Base-by-base conservation (phyloP, 1,140 invertebrate species). In the Cyrtorhinus lividipennis region DNA sequence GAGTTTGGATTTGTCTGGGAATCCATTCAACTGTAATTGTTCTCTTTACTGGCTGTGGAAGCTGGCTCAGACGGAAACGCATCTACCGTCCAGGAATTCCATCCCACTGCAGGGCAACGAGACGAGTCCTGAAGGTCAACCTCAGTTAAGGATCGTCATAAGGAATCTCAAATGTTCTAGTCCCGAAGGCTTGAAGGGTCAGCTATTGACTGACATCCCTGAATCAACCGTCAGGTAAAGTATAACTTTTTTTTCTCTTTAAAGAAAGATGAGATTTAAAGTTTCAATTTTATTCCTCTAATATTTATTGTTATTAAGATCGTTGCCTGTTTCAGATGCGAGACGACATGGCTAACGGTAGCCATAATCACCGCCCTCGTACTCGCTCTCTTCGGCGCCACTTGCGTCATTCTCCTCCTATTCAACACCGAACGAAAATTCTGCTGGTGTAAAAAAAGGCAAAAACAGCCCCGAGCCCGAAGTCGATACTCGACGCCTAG, bases 11-110 rank as follows among this genome's bases (percentile, higher is more conserved):
- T 76, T 92, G 23, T 83, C 84, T 24, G 87, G 87, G 15, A 92
- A 92, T 76, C 89, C 88, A 1, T 78, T 92, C 56, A 77, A 84
- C 60, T 94, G 90, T 73, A 92, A 92, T 74, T 93, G 90, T 69
- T 90, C 88, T 18, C 72, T 92, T 58, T 77, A 86, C 46, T 93
- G 89, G 89, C 74, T 93, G 1, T 90, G 87, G 87, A 83, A 84
- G 67, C 75, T 90, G 23, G 78, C 81, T 25, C 77, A 79, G 62
- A 46, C 61, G 18, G 67, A 67, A 62, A 45, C 22, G 53, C 48
- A 53, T 8, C 18, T 53, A 20, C 48, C 48, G 8, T 66, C 44
- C 10, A 48, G 56, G 24, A 12, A 24, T 8, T 24, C 8, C 24
- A 27, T 26, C 5, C 23, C 56, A 12, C 18, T 24, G 13, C 12